Conservation (phyloP, 2,888 invertebrate species). For the Gymnosoma rotundatum region DNA sequence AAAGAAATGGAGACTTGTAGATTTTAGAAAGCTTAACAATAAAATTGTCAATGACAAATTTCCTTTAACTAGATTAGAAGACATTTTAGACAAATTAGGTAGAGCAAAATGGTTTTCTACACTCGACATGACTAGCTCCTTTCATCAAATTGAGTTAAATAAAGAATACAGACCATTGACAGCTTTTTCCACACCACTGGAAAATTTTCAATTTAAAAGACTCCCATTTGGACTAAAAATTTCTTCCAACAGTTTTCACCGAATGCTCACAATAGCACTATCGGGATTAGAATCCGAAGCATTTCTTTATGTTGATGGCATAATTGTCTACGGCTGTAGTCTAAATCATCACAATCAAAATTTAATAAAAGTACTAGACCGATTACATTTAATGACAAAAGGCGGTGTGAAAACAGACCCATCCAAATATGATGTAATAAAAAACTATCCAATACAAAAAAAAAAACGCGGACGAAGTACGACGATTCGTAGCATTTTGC, state of each 20-base stretch:
- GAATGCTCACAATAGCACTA: too few species aligned
- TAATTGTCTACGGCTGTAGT: not conserved
- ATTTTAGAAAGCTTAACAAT: not conserved
- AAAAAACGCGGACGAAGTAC: too few species aligned
- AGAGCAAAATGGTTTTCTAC: constrained; percentile 16
- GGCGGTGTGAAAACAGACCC: too few species aligned
- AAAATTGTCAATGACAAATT: constrained; percentile 10
- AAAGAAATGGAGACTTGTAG: constrained; percentile 10
- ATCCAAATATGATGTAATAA: too few species aligned
- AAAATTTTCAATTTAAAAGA: constrained; percentile 16
- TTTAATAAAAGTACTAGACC: too few species aligned
- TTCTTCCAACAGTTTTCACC: constrained; percentile 15
- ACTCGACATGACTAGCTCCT: constrained; percentile 1
- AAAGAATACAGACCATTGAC: not conserved
- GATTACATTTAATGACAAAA: not conserved
- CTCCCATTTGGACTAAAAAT: constrained; percentile 1
- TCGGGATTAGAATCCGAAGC: constrained; percentile 23
- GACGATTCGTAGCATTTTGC: too few species aligned
- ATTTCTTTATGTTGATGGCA: not conserved
- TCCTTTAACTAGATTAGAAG: constrained; percentile 2
- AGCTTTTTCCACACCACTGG: constrained; percentile 2
- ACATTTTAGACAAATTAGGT: constrained; percentile 4
- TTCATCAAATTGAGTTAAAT: not conserved
- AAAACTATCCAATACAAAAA: too few species aligned
- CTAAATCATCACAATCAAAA: too few species aligned